phyloP scores from a whole-genome alignment of 2,113 vertebrate species.

The Hassar affinis region DNA sequence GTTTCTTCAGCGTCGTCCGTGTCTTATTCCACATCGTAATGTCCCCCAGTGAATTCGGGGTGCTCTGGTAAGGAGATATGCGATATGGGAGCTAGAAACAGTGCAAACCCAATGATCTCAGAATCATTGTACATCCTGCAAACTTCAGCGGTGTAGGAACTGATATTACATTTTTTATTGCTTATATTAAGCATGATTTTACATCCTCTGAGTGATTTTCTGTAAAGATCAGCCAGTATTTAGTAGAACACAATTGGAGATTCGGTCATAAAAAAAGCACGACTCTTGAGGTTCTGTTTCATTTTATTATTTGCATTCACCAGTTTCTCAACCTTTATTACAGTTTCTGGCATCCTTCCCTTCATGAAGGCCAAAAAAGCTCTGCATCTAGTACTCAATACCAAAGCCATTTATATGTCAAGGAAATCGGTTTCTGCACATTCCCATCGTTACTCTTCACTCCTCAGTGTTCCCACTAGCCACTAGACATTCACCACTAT shows the following conservation, averaged over 20 bases:
- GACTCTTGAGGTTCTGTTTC: not conserved
- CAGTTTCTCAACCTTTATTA: not conserved
- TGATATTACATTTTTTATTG: not conserved
- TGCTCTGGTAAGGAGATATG: not conserved
- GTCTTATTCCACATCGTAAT: not conserved
- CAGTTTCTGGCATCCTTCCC: not conserved
- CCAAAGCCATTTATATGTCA: too few relatives aligned
- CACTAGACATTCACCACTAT: too few relatives aligned
- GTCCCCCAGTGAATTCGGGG: not conserved
- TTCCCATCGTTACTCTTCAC: not conserved
- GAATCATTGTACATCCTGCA: not conserved
- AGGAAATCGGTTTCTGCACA: not conserved
- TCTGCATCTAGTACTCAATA: not conserved
- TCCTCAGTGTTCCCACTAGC: too few relatives aligned
- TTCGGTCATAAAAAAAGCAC: not conserved
- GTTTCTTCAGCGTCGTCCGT: slow-evolving; percentile 32
- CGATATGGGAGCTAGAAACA: not conserved
- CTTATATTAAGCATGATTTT: not conserved
- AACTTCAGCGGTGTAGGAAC: not conserved
- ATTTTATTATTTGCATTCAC: not conserved
- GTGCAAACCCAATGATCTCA: not conserved
- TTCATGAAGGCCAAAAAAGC: not conserved
- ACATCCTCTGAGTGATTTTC: too few relatives aligned
- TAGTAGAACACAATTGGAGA: not conserved
- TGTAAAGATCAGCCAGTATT: too few relatives aligned